A percentile compares a stretch with the other conserved stretches of the same genome.
These are phyloP conservation scores for Acrobasis consociella DNA, from an alignment of 2,888 invertebrate genomes.

Conservation along the genomic window DNA sequence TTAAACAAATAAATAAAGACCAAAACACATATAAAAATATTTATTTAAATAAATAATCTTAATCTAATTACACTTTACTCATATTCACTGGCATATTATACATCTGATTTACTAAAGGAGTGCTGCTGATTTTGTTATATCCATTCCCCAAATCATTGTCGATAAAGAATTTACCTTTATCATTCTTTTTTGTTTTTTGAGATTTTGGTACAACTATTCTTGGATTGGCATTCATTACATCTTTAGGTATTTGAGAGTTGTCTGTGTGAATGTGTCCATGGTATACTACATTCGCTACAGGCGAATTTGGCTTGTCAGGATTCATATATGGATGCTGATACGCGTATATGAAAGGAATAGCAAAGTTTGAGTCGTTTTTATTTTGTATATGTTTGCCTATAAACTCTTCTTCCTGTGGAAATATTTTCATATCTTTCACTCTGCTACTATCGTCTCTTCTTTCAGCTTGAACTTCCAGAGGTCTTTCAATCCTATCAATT, in stretches of 20 bases:
- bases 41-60: background rate
- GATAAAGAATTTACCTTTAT: conserved; percentile 6
- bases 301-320: conserved; percentile 28
- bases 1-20: no score
- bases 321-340: conserved; percentile 7
- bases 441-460: conserved; percentile 21
- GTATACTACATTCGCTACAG: conserved; percentile 46
- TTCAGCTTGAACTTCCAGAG: background rate
- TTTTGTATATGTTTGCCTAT: background rate
- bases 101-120: no score
- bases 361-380: conserved; percentile 3
- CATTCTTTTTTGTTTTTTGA: no score
- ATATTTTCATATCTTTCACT: conserved; percentile 18
- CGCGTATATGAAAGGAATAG: conserved; percentile 8
- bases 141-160: background rate
- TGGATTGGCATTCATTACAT: background rate
- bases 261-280: conserved; percentile 53
- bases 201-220: background rate
- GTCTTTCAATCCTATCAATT: conserved; percentile 39
- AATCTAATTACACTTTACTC: background rate
- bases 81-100: background rate
- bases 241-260: background rate
- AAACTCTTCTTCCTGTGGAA: background rate
- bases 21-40: no score
- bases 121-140: background rate